phyloP scores from a whole-genome alignment of 2,113 vertebrate genomes.

The Dipodomys spectabilis region DNA sequence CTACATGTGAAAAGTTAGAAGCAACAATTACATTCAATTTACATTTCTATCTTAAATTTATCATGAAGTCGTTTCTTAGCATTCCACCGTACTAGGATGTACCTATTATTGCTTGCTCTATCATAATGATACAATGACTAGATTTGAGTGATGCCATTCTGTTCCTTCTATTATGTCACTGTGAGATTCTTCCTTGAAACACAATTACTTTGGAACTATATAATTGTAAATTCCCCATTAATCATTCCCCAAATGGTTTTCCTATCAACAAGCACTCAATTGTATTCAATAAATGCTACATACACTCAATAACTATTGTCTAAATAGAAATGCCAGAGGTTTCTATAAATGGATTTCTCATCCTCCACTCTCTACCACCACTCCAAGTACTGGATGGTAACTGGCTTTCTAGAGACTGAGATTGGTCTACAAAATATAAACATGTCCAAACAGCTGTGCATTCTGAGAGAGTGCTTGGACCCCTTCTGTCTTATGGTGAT shows the following conservation, averaged over 20 bases:
- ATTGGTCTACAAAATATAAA: background rate
- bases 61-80: background rate
- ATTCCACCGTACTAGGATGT: background rate
- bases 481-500: background rate
- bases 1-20: background rate
- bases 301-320: background rate
- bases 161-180: background rate
- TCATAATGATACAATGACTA: background rate
- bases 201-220: background rate
- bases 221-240: constrained; percentile 5
- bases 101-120: background rate
- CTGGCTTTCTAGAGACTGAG: background rate
- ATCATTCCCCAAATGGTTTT: background rate
- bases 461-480: background rate
- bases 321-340: background rate
- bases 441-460: background rate
- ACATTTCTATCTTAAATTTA: background rate
- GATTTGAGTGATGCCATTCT: background rate
- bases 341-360: background rate
- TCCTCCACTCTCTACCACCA: background rate
- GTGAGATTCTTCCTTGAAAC: background rate
- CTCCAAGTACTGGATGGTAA: background rate
- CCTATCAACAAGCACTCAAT: background rate
- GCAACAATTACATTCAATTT: background rate
- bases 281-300: background rate